These are phyloP conservation scores for Climacteris rufus DNA, from an alignment of 2,113 vertebrate species.

Conservation along the genomic window DNA sequence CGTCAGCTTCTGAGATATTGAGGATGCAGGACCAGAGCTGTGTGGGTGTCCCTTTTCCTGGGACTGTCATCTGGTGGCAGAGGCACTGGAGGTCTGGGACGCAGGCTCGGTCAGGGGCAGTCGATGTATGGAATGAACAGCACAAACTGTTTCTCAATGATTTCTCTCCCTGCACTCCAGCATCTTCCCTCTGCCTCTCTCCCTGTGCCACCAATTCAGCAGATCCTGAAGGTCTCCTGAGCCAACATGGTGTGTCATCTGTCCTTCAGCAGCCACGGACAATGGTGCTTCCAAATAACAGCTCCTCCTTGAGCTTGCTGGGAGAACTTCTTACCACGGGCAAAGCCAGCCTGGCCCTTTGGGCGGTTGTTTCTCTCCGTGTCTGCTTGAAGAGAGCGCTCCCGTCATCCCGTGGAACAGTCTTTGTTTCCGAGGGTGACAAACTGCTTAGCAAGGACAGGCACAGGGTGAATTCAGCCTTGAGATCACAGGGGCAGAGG, in stretches of 20 bases:
- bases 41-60: neutral
- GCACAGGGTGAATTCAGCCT: neutral
- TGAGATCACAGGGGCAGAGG: neutral
- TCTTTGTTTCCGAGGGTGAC: neutral
- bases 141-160: neutral
- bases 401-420: fast-evolving
- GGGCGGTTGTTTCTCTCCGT: neutral
- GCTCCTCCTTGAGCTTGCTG: neutral
- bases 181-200: neutral
- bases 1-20: neutral
- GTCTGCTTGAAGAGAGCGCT: neutral
- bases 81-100: neutral
- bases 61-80: neutral
- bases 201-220: too few species aligned
- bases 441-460: neutral
- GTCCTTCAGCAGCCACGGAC: neutral
- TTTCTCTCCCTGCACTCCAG: too few species aligned
- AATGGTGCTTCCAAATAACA: neutral
- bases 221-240: neutral
- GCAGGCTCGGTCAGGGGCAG: neutral
- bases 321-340: neutral
- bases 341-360: neutral
- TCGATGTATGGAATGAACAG: neutral
- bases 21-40: neutral
- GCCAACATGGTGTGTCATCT: fast-evolving